Evolutionary conservation across 2,888 invertebrate genomes (phyloP).

Genomic region (Kryphioiulus occultus): DNA sequence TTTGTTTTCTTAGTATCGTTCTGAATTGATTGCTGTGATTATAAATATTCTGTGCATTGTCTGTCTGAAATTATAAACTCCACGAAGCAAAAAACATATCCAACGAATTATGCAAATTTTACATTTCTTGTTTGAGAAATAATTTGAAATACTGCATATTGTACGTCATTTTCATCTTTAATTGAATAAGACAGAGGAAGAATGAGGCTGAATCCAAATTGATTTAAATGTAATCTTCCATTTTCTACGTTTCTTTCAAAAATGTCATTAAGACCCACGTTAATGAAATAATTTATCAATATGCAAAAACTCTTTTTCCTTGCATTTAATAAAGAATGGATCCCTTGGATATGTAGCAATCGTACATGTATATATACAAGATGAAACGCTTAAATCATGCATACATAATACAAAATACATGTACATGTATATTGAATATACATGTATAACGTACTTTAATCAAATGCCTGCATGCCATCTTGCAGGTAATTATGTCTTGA

Average conservation of each 20-base stretch:
- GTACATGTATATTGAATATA: background rate
- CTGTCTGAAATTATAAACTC: background rate
- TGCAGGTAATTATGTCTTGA: background rate
- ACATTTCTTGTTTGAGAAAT: background rate
- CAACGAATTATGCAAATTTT: background rate
- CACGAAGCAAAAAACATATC: background rate
- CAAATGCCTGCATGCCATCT: background rate
- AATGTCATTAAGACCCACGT: background rate
- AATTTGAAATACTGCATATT: background rate
- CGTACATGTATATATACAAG: too few relatives aligned
- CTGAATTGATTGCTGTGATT: background rate
- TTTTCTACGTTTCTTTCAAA: background rate
- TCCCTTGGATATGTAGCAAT: background rate
- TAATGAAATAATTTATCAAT: constrained; percentile 5
- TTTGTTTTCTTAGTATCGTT: background rate
- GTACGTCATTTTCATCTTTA: background rate
- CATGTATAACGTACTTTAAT: background rate
- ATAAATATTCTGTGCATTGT: too few relatives aligned
- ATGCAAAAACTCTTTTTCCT: background rate
- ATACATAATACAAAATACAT: background rate
- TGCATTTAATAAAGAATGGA: background rate
- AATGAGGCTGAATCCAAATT: background rate
- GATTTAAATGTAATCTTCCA: background rate
- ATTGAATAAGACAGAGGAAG: background rate
- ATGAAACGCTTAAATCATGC: background rate